These are phyloP conservation scores for Arrhopalites spinosus DNA, from an alignment of 2,888 invertebrate genomes.

Conservation along the genomic window DNA sequence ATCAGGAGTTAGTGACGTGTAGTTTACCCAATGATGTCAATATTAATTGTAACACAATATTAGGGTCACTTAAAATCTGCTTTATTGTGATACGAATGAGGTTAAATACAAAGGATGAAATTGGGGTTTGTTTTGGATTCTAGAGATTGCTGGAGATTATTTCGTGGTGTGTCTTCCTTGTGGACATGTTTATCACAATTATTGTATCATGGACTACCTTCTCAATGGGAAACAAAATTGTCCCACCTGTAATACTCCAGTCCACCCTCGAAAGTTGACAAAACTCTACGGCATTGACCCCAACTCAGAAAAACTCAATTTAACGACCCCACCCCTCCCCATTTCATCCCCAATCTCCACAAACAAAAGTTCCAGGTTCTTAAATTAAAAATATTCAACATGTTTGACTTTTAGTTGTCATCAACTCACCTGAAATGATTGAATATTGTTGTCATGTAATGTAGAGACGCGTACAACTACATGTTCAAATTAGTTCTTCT, in stretches of 20 bases:
- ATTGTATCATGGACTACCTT: conserved; percentile 37
- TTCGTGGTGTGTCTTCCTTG: conserved; percentile 51
- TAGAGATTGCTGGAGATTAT: conserved; percentile 52
- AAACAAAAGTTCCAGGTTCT: no score
- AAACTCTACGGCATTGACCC: conserved; percentile 52
- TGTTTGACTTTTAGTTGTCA: no score
- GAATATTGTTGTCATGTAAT: no score
- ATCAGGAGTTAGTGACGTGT: no score
- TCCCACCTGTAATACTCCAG: conserved; percentile 47
- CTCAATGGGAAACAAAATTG: conserved; percentile 39
- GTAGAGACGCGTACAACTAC: conserved; percentile 36
- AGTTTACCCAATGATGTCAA: no score
- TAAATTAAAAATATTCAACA: no score
- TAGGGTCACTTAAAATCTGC: no score
- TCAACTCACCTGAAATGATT: no score
- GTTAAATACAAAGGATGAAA: no score
- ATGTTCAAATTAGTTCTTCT: conserved; percentile 54
- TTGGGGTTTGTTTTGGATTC: conserved; percentile 21
- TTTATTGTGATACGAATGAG: no score
- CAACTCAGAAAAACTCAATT: conserved; percentile 18
- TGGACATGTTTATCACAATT: conserved; percentile 51
- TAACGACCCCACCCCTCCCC: conserved; percentile 15
- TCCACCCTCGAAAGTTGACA: conserved; percentile 46
- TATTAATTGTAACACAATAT: no score
- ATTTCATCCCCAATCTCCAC: no score